A percentile compares a stretch with the other conserved stretches of the same genome.
Conservation (phyloP, 1,140 invertebrate genomes). For the Agrypnia vestita region DNA sequence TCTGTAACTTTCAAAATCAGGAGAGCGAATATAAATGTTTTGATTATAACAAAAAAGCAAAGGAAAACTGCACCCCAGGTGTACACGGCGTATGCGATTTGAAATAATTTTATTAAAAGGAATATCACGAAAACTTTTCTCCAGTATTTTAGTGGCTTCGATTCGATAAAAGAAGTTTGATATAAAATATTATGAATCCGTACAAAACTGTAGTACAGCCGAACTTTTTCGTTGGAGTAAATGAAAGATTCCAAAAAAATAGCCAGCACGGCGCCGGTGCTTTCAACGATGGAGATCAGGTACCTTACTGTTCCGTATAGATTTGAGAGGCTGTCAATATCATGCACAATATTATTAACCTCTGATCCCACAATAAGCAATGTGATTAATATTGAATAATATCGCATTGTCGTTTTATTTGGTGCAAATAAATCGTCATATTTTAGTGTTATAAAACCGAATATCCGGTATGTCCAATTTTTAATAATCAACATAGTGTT, state of each 20-base stretch:
- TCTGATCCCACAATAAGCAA: neutral
- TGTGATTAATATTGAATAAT: neutral
- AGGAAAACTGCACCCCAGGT: neutral
- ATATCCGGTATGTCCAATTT: neutral
- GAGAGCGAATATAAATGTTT: neutral
- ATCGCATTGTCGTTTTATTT: neutral
- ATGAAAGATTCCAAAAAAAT: conserved; percentile 11
- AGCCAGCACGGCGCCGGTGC: neutral
- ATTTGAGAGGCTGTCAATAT: neutral
- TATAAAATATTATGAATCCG: neutral
- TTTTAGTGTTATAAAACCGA: neutral
- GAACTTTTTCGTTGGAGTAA: neutral
- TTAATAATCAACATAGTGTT: neutral
- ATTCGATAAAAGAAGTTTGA: neutral
- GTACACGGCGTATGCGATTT: neutral
- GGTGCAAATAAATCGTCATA: neutral
- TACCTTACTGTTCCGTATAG: neutral
- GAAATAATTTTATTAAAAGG: neutral
- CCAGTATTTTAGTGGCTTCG: neutral
- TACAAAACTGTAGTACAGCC: neutral
- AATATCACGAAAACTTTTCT: neutral
- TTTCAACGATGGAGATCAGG: neutral
- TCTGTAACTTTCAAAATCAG: neutral
- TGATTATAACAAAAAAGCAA: neutral
- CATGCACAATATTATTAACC: neutral